phyloP scores from a whole-genome alignment of 1,140 invertebrate genomes.

The Cataglyphis hispanica region DNA sequence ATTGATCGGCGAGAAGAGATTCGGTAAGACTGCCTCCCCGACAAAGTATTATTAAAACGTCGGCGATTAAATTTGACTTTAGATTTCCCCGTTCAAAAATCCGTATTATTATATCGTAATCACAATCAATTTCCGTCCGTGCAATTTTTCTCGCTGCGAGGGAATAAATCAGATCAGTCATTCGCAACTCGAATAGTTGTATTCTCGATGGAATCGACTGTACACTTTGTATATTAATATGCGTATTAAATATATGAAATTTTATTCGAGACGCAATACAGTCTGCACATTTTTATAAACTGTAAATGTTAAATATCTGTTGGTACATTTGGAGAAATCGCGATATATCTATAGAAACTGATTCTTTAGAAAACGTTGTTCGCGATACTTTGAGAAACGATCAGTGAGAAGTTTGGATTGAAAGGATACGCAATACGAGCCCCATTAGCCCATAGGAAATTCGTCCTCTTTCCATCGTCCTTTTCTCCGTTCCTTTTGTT shows the following conservation, averaged over 20 bases:
- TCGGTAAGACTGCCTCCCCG: background rate
- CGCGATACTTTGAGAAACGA: slow-evolving; percentile 30
- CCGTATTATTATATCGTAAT: background rate
- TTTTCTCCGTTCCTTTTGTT: slow-evolving; percentile 48
- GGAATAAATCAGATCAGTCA: background rate
- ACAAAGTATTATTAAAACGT: slow-evolving; percentile 23
- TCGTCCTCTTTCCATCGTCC: slow-evolving; percentile 40
- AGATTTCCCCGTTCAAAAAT: background rate
- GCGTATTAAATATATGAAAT: background rate
- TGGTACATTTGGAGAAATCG: slow-evolving; percentile 12
- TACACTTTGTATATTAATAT: background rate
- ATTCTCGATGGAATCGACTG: slow-evolving; percentile 4
- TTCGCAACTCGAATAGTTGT: background rate
- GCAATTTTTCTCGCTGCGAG: background rate
- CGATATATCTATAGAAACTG: slow-evolving; percentile 4
- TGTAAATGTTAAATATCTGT: background rate
- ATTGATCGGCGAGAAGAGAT: background rate
- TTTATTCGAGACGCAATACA: background rate
- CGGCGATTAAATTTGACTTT: slow-evolving; percentile 11
- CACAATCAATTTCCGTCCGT: background rate
- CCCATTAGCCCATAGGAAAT: slow-evolving; percentile 53
- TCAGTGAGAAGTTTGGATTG: slow-evolving; percentile 49
- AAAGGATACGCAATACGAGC: slow-evolving; percentile 54
- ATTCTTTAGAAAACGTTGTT: slow-evolving; percentile 43
- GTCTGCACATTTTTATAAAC: background rate